Percentiles rank a stretch among this genome's conserved stretches.
Evolutionary conservation across 2,113 vertebrate species (phyloP).

Genomic region (Hymenochirus boettgeri): DNA sequence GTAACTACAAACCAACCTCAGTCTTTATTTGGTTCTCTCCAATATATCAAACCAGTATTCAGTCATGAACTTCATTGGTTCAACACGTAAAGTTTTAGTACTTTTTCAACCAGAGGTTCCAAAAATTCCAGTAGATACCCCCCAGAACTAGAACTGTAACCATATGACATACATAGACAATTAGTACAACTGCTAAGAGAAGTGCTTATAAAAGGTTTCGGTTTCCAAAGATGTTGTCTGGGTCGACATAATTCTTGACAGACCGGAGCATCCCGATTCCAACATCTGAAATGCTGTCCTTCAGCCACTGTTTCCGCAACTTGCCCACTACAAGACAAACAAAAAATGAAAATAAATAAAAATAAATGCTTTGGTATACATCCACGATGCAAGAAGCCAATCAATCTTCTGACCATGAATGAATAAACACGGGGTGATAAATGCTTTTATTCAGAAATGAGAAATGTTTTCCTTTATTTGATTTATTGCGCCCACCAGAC

Average conservation of each 20-base stretch:
- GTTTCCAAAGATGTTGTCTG: conserved; percentile 95
- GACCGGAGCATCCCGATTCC: conserved; percentile 94
- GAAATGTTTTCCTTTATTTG: conserved; percentile 99
- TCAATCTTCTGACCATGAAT: conserved; percentile 97
- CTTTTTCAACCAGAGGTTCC: conserved; percentile 19
- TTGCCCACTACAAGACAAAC: conserved; percentile 86
- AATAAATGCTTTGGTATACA: conserved; percentile 68
- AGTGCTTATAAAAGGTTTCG: conserved; percentile 88
- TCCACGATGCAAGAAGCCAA: conserved; percentile 82
- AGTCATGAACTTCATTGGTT: conserved; percentile 59
- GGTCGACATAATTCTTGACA: conserved; percentile 94
- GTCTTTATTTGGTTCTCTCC: neutral
- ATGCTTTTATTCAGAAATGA: conserved; percentile 99
- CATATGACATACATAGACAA: conserved; percentile 28
- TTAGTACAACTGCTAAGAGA: conserved; percentile 34
- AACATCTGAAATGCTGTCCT: conserved; percentile 84
- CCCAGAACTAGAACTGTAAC: conserved; percentile 9
- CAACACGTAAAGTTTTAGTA: conserved; percentile 62
- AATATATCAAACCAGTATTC: conserved; percentile 3
- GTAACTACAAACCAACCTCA: neutral
- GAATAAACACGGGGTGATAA: conserved; percentile 99
- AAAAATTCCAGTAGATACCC: too few relatives aligned
- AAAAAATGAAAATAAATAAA: conserved; percentile 45
- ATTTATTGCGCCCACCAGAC: conserved; percentile 99
- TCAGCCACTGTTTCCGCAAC: conserved; percentile 96